Conservation (phyloP, 2,113 vertebrate genomes). For the Perca schrenkii region DNA sequence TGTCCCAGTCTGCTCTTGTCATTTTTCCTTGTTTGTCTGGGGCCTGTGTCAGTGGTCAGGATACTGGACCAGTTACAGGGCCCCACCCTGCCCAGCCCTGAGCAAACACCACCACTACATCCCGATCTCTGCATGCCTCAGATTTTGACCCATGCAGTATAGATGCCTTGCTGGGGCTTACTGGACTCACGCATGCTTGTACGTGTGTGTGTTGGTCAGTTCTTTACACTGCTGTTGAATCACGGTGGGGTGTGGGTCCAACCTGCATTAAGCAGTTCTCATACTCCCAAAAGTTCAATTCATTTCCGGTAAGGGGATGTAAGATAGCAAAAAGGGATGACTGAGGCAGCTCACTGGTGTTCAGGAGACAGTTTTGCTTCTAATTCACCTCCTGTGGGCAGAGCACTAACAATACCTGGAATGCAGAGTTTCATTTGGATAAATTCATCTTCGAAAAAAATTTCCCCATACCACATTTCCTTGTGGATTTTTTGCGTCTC, state of each 20-base stretch:
- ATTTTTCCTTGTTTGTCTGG: conserved; percentile 14
- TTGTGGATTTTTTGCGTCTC: no score
- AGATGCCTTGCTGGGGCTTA: conserved; percentile 1
- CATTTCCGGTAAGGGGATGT: no score
- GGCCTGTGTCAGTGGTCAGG: conserved; percentile 28
- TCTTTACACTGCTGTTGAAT: no score
- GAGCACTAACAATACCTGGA: not conserved
- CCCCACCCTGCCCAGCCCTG: conserved; percentile 22
- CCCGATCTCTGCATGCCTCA: not conserved
- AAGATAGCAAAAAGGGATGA: no score
- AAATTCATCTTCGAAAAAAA: no score
- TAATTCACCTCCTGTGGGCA: not conserved
- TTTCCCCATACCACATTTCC: no score
- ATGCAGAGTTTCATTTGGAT: no score
- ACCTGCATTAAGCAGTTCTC: no score
- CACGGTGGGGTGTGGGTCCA: no score
- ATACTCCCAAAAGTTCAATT: no score
- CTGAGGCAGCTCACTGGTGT: no score
- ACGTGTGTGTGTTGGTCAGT: not conserved
- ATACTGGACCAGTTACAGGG: conserved; percentile 14
- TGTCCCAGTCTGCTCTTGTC: conserved; percentile 10
- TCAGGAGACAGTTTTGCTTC: no score
- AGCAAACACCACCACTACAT: conserved; percentile 9
- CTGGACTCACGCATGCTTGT: not conserved
- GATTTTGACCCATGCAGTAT: not conserved